Evolutionary conservation across 2,113 vertebrate species (phyloP), one percentile per base, ranked within the genome.

Genomic region (Centropus bengalensis): DNA sequence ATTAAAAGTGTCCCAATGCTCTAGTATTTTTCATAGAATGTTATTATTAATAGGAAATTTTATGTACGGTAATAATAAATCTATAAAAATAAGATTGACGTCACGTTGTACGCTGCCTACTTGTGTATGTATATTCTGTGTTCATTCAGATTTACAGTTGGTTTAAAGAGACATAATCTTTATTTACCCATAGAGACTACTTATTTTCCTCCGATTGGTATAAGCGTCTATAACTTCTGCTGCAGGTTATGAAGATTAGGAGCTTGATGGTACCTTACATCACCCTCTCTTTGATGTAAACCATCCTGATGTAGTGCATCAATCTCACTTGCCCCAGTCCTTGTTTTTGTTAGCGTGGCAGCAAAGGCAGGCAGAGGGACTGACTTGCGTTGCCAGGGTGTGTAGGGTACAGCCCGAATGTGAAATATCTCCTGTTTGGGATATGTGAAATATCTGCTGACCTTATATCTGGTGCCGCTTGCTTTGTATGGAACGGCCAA

Each of bases 111-210:
- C 30, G 18, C 76, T 96, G 36, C 77, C 58, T 93, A 74, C 91
- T 97, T 96, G 85, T 95, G 66, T 97, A 92, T 82, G 88, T 93
- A 90, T 84, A 60, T 82, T 86, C 66, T 86, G 40, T 30, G 32
- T 94, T 95, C 59, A 67, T 93, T 95, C 96, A 96, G 83, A 94
- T 97, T 91, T 96, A 90, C 94, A 82, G 33, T 51, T 15, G 0
- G 82, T 94, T 97, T 97, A 96, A 94, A 96, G 96, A 95, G 93
- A 82, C 89, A 82, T 91, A 86, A 89, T 89, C 89, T 97, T 88
- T 97, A 94, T 95, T 97, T 94, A 93, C 94, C 96, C 84, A 45
- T 71, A 89, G 92, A 94, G 96, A 93, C 92, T 91, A 91, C 78
- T 96, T 91, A 64, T 93, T 88, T 47, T 82, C 36, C 30, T 93